These are phyloP conservation scores for Xenops minutus DNA, from an alignment of 2,797 vertebrate species.

Conservation along the genomic window DNA sequence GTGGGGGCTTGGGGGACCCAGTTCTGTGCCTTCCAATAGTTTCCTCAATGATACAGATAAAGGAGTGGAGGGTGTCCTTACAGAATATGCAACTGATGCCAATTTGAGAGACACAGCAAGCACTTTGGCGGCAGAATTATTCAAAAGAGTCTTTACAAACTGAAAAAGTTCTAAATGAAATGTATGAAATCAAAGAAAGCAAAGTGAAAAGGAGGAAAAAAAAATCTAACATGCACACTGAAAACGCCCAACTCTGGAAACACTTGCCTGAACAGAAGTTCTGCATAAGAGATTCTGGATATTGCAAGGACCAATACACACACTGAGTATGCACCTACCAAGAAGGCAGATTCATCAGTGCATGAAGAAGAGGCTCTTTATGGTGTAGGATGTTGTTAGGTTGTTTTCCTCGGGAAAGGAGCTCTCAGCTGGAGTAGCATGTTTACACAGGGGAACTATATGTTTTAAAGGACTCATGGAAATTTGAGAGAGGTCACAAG, in stretches of 20 bases:
- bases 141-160: neutral
- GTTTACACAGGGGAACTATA: neutral
- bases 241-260: accelerated
- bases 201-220: neutral
- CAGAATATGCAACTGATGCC: neutral
- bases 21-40: neutral
- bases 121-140: neutral
- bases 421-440: neutral
- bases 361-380: neutral
- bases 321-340: neutral
- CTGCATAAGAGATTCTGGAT: neutral
- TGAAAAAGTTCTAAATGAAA: neutral
- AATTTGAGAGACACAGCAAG: neutral
- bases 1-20: neutral
- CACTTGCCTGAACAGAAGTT: neutral
- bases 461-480: neutral
- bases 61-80: neutral
- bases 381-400: neutral
- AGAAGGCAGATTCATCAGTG: neutral
- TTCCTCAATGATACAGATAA: neutral
- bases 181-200: neutral
- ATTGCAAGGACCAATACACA: neutral
- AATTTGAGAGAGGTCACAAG: neutral
- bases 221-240: neutral
- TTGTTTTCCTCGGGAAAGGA: neutral